Evolutionary conservation across 2,888 invertebrate species (phyloP), one percentile per base, ranked within the genome.

Genomic region (Resseliella maxima): DNA sequence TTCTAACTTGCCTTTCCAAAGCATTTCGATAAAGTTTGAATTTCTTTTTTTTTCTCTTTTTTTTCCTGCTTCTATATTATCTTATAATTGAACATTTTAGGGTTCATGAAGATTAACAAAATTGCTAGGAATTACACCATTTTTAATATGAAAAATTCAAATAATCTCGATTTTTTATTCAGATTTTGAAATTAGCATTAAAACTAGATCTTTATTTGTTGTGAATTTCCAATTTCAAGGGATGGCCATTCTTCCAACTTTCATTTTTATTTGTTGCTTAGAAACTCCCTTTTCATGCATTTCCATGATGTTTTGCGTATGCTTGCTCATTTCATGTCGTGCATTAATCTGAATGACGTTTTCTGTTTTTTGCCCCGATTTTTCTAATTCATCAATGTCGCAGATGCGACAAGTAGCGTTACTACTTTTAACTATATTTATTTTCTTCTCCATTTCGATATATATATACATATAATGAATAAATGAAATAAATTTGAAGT

Each of bases 311-410:
- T 85, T 85, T 85, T 85, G 35, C 72, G 72, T 72, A 72, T 83
- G 38, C 15, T 81, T 81, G 15, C 15, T 35, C 54, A 35, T 87
- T 88, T 88, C 88, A 89, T 88, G 88, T 88, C 88, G 88, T 88
- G 88, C 89, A 89, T 89, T 89, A 89, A 89, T 89, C 89, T 89
- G 88, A 88, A 88, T 89, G 89, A 89, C 89, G 88, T 89, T 88
- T 89, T 89, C 88, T 88, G 89, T 89, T 89, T 89, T 89, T 89
- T 88, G 89, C 88, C 89, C 88, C 88, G 88, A 88, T 89, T 89
- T 88, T 88, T 87, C 87, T 88, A 88, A 89, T 89, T 88, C 89
- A 89, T 89, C 89, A 89, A 89, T 89, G 89, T 89, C 89, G 88
- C 87, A 50, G 50, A 31, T 83, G 72, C 72, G 72, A 72, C 72